A percentile compares a stretch with the other conserved stretches of the same genome.
Conservation (phyloP, 2,113 vertebrate genomes). For the Gallinago jamesoni region DNA sequence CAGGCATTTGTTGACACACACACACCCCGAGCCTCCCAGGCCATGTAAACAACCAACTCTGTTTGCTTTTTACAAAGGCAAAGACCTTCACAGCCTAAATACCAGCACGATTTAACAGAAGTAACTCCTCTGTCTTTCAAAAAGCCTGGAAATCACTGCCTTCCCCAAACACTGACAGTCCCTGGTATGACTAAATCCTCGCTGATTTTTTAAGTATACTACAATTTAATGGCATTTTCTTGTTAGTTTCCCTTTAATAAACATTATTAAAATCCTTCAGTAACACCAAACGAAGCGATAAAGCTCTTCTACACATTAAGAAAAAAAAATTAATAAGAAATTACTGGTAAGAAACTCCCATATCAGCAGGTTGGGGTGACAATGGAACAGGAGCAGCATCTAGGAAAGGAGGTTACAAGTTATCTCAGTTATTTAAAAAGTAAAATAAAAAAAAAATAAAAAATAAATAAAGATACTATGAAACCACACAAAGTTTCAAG, state of each 20-base stretch:
- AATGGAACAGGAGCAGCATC: neutral
- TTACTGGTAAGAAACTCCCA: neutral
- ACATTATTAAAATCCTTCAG: neutral
- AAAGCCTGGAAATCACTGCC: neutral
- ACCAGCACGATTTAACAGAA: neutral
- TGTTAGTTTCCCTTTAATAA: neutral
- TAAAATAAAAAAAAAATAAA: neutral
- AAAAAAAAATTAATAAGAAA: neutral
- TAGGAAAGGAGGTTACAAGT: neutral
- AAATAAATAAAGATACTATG: neutral
- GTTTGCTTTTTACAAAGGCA: neutral
- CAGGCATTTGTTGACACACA: neutral
- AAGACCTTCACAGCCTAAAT: neutral
- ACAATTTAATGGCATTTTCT: neutral
- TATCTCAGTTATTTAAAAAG: neutral
- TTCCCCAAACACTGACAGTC: neutral
- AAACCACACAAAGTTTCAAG: neutral
- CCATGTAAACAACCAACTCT: neutral
- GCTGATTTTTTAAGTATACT: neutral
- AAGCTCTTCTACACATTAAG: neutral
- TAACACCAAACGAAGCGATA: neutral
- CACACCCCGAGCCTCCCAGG: neutral
- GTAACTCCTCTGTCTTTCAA: neutral
- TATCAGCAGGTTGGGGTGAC: neutral
- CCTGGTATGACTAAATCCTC: neutral